Base-by-base conservation (phyloP, 2,888 invertebrate species). In the Megamerina dolium region DNA sequence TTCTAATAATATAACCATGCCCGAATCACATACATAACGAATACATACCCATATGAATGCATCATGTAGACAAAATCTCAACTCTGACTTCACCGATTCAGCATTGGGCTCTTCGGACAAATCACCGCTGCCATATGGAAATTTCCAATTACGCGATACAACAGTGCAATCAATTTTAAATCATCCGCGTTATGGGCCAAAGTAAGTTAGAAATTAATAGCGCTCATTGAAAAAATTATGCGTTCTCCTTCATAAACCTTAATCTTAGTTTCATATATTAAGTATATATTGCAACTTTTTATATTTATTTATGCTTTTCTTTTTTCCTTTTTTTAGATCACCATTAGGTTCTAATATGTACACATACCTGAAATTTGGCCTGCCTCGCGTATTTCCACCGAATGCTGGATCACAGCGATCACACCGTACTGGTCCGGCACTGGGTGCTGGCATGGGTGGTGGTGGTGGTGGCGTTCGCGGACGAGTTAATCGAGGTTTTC, bases 21-120 rank as follows among this genome's bases (percentile, higher is more conserved):
- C n/a, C n/a, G n/a, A n/a, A n/a, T n/a, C n/a, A n/a, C n/a, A n/a
- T n/a, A n/a, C n/a, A n/a, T n/a, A n/a, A n/a, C n/a, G n/a, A n/a
- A n/a, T n/a, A n/a, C n/a, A n/a, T n/a, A n/a, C n/a, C n/a, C n/a
- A n/a, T n/a, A n/a, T n/a, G n/a, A n/a, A n/a, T n/a, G n/a, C n/a
- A n/a, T n/a, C n/a, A n/a, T 50, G 19, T 75, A 88, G 93, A 69
- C 92, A 93, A 81, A 93, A 93, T 70, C 76, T 93, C 58, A 93
- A 93, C 73, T 92, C 92, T 2, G 93, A 93, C 74, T 93, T 93
- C 72, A 92, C 93, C 53, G 93, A 93, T 72, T 91, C 91, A 55
- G 93, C 93, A 2, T 73, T 93, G 52, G 93, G 93, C 41, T 90
- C 89, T 52, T 88, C 90, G 30, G 92, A 93, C 67, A 90, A 92